Percentiles rank a stretch among this genome's conserved stretches.
phyloP scores from a whole-genome alignment of 2,797 vertebrate species.

The Margarornis squamiger region DNA sequence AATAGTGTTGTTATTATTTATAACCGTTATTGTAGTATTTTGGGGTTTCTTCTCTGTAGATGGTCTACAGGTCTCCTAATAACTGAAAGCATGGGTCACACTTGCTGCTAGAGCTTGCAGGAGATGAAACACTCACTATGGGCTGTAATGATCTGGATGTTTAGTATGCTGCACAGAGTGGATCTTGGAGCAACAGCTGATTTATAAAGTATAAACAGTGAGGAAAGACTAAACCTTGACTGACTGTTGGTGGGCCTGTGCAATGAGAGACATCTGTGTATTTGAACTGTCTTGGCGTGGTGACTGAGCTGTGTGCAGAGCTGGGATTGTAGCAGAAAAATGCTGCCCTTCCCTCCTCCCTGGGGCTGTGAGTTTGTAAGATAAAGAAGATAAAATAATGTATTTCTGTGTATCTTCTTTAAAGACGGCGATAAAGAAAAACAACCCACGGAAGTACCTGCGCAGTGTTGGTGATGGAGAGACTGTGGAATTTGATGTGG shows the following conservation, averaged over 20 bases:
- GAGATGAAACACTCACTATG: not conserved
- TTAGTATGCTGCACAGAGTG: not conserved
- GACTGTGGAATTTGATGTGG: constrained; percentile 82
- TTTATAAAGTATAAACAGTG: not conserved
- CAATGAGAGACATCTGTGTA: not conserved
- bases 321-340: not conserved
- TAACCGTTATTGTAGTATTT: not conserved
- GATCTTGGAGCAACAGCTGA: not conserved
- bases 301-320: not conserved
- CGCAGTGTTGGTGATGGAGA: constrained; percentile 83
- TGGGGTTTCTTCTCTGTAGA: not conserved
- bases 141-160: not conserved
- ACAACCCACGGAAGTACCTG: constrained; percentile 82
- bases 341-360: not conserved
- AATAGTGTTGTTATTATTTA: not conserved
- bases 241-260: not conserved
- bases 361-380: not conserved
- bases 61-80: not conserved
- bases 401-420: not conserved
- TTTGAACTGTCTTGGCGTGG: not conserved
- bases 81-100: not conserved
- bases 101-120: not conserved
- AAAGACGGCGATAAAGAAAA: constrained; percentile 82
- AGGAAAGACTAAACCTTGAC: not conserved
- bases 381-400: not conserved